phyloP scores from a whole-genome alignment of 2,888 invertebrate genomes.

The Muscina levida region DNA sequence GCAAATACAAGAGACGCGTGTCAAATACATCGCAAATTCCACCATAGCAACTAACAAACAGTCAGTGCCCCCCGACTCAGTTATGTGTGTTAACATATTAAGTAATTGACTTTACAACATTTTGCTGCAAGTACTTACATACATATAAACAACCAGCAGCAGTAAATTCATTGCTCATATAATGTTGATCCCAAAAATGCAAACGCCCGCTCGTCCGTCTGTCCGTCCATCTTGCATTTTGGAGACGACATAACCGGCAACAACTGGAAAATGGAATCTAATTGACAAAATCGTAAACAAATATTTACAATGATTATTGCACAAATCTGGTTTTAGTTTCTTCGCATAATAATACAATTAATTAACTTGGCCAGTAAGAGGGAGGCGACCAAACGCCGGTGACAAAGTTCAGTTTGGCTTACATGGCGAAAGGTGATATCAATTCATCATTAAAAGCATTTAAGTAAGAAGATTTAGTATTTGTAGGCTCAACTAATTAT shows the following conservation, averaged over 20 bases:
- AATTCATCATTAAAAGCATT: slow-evolving; percentile 4
- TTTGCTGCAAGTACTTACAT: neutral
- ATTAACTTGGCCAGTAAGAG: slow-evolving; percentile 21
- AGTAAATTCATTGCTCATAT: neutral
- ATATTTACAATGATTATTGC: neutral
- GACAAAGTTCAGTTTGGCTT: neutral
- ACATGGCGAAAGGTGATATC: neutral
- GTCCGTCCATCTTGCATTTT: too few relatives aligned
- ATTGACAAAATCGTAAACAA: neutral
- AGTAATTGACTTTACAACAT: slow-evolving; percentile 51
- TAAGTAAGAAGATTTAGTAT: too few relatives aligned
- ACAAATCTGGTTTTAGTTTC: neutral
- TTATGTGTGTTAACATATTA: slow-evolving; percentile 46
- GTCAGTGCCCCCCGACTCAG: slow-evolving; percentile 62
- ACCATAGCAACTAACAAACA: slow-evolving; percentile 39
- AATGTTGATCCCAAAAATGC: neutral
- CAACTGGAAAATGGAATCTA: neutral
- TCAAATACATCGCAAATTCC: slow-evolving; percentile 60
- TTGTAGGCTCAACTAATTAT: slow-evolving; percentile 22
- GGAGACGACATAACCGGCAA: neutral
- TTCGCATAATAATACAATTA: slow-evolving; percentile 20
- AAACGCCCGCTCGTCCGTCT: too few relatives aligned
- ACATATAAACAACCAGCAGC: neutral
- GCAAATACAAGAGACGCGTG: slow-evolving; percentile 54
- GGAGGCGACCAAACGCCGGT: neutral